Conservation (phyloP, 2,113 vertebrate genomes). For the Scopus umbretta region DNA sequence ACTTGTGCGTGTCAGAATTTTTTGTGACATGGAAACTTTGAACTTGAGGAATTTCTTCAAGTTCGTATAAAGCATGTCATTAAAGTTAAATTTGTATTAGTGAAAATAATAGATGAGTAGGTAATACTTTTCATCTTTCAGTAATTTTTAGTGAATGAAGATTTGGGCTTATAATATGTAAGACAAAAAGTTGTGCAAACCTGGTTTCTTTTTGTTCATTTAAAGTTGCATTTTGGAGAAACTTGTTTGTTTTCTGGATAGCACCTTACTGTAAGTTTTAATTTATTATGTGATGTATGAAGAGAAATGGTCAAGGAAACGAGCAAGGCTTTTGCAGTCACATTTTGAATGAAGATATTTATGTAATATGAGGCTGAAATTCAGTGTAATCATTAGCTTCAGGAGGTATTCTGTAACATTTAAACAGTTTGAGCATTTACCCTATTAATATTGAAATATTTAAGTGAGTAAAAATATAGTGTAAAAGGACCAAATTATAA, state of each 20-base stretch:
- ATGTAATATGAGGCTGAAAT: background rate
- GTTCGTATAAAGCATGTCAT: background rate
- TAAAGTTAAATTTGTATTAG: background rate
- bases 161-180: background rate
- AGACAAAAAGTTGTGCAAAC: background rate
- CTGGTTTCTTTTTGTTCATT: background rate
- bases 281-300: background rate
- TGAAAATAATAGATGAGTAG: background rate
- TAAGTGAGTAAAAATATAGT: background rate
- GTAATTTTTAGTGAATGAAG: background rate
- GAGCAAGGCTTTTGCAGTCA: background rate
- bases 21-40: background rate
- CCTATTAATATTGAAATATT: background rate
- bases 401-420: background rate
- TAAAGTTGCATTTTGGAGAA: background rate
- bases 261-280: background rate
- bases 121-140: background rate
- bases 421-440: background rate
- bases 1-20: background rate
- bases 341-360: background rate
- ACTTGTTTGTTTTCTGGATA: background rate
- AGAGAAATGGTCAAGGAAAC: background rate
- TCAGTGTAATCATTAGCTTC: background rate
- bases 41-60: background rate
- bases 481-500: background rate